Evolutionary conservation across 2,888 invertebrate species (phyloP).

Genomic region (Scrobipalpa costella): DNA sequence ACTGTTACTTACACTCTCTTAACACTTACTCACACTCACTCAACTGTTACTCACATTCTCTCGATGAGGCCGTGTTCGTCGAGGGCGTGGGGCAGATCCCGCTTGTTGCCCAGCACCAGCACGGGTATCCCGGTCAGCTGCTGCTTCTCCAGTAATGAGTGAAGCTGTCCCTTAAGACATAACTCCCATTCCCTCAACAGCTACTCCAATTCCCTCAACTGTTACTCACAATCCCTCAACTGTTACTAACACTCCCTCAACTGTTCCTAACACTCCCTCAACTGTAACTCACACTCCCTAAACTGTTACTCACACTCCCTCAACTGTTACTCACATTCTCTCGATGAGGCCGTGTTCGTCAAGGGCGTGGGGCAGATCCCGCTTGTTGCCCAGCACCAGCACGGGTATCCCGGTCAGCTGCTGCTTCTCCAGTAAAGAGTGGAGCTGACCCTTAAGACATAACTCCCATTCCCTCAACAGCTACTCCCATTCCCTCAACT

Average conservation of each 20-base stretch:
- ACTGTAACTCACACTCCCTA: not conserved
- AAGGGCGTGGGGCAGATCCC: constrained; percentile 91
- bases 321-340: constrained; percentile 89
- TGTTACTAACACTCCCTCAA: no score
- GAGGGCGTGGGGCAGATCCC: constrained; percentile 98
- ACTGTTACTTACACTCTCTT: no score
- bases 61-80: no score
- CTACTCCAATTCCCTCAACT: no score
- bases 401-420: constrained; percentile 98
- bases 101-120: constrained; percentile 98
- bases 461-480: no score
- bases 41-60: no score
- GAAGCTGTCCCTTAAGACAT: constrained; percentile 87
- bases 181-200: no score
- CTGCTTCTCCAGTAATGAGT: constrained; percentile 98
- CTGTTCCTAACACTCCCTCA: no score
- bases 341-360: constrained; percentile 91
- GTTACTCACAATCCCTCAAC: no score
- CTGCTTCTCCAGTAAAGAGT: constrained; percentile 98
- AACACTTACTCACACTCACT: no score
- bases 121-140: constrained; percentile 98
- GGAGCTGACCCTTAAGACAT: no score
- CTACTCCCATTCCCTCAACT: no score
- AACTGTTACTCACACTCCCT: not conserved
- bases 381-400: constrained; percentile 98